Base-by-base conservation (phyloP, 37 sponge, comb jelly and placozoan genomes). In the Bolinopsis microptera region DNA sequence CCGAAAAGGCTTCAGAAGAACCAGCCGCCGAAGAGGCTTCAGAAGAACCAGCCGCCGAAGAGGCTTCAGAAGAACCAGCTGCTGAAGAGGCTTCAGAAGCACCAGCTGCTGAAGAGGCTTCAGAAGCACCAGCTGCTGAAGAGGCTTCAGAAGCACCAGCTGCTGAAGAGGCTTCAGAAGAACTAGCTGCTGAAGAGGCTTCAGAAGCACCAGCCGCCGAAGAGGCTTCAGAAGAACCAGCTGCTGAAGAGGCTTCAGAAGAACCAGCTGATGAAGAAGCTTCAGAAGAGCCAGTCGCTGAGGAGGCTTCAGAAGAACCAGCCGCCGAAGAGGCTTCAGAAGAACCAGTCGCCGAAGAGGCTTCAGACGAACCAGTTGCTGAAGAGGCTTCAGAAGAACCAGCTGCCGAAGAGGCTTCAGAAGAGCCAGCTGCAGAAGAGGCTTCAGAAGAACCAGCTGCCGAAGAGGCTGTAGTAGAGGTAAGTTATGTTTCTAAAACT, bases 261-360 rank as follows among this genome's bases (percentile, higher is more conserved):
- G 25, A 9, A 70, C 24, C 74, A 24, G 74, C 74, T 3, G 74
- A 9, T 13, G 61, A 48, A 48, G 61, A 48, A 48, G 9, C 80
- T 32, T 32, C 80, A 32, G 80, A 77, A 16, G 80, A 77, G 35
- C 35, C 80, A 33, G 80, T 32, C 22, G 80, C 35, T 35, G 80
- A 77, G 13, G 61, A 48, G 13, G 61, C 61, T 48, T 48, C 61
- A 77, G 80, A 77, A 34, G 80, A 77, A 13, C 32, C 80, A 2
- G 26, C 74, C 33, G 80, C 35, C 3, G 80, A 77, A 16, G 80
- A 77, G 36, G 1, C 35, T 35, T 48, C 61, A 48, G 61, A 48
- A 13, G 61, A 48, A 48, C 61, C 61, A 13, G 61, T 18, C 5
- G 61, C 61, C 13, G 61, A 48, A 48, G 61, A 48, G 61, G 61